Evolutionary conservation across 1,140 invertebrate species (phyloP), one percentile per base, ranked within the genome.

Genomic region (Capitella teleta): DNA sequence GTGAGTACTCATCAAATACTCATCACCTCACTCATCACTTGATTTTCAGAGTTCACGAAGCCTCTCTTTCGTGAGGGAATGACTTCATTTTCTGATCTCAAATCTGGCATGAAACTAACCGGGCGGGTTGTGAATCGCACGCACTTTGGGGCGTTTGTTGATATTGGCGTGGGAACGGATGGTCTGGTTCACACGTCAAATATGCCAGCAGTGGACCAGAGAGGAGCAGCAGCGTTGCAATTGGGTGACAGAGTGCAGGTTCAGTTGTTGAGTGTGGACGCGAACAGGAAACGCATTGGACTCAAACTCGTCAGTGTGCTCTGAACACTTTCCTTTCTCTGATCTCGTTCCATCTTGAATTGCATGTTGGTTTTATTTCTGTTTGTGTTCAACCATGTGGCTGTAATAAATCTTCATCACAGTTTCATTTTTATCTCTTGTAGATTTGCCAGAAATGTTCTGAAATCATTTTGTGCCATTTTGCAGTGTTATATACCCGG

Each of bases 141-240:
- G 0, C 80, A 86, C 55, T 94, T 94, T 69, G 90, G 90, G 14
- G 80, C 82, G 34, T 95, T 94, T 70, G 83, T 93, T 3, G 89
- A 94, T 65, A 80, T 90, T 53, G 89, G 89, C 0, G 80, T 92
- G 0, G 83, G 79, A 3, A 77, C 64, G 36, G 77, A 83, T 69
- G 88, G 83, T 0, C 74, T 94, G 18, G 79, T 92, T 37, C 87
- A 87, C 54, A 70, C 23, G 32, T 63, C 55, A 41, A 54, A 60
- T 25, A 69, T 66, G 59, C 56, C 37, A 24, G 38, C 38, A 26
- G 40, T 23, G 5, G 30, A 41, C 21, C 52, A 18, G 26, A 28
- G 34, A 0, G 48, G 54, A 3, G 46, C 77, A n/a, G 60, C 71
- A 12, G 72, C 61, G 1, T 63, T 87, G 0, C 76, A 78, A 55